Percentiles rank a stretch among this genome's conserved stretches.
Conservation (phyloP, 2,113 vertebrate genomes). For the Ailurus styani region DNA sequence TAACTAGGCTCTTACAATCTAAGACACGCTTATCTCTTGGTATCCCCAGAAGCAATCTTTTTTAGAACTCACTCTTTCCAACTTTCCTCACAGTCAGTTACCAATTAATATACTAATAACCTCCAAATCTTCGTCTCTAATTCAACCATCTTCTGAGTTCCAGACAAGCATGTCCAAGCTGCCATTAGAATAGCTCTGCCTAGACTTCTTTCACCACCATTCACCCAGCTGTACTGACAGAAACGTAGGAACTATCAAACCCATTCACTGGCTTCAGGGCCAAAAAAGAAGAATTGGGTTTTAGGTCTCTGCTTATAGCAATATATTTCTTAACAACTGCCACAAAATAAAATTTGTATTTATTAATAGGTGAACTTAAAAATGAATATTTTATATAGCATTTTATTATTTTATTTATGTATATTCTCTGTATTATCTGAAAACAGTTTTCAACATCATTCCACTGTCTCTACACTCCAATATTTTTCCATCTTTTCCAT, state of each 20-base stretch:
- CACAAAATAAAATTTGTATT: background rate
- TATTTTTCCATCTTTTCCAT: conserved; percentile 13
- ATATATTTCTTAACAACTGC: background rate
- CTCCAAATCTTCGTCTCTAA: background rate
- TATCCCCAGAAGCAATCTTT: background rate
- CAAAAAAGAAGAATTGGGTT: background rate
- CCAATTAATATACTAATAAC: background rate
- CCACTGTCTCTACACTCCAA: background rate
- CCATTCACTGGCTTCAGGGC: background rate
- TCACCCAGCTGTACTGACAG: background rate
- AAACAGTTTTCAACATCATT: background rate
- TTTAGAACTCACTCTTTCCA: background rate
- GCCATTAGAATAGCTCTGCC: background rate
- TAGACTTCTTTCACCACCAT: background rate
- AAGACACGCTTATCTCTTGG: background rate
- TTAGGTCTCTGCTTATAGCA: background rate
- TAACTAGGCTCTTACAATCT: too few species aligned
- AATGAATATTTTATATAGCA: background rate
- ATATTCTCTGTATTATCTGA: background rate
- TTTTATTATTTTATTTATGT: background rate
- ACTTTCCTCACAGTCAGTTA: background rate
- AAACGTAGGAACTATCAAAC: background rate
- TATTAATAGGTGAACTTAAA: background rate
- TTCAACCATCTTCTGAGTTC: background rate
- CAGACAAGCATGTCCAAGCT: background rate